phyloP scores from a whole-genome alignment of 2,113 vertebrate species.

The Passer domesticus region DNA sequence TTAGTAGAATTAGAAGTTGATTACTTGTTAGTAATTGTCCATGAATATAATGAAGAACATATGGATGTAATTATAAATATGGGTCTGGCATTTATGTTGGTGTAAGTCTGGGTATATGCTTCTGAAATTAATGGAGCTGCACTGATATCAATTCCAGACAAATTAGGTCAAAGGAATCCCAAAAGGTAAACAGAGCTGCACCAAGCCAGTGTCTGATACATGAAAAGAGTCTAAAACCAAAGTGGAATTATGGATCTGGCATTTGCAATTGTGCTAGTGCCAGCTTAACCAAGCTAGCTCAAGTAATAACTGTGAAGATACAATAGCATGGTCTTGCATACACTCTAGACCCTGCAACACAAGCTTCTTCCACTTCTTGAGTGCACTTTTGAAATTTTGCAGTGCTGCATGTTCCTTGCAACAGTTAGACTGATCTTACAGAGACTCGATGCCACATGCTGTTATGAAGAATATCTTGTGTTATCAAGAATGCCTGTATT shows the following conservation, averaged over 20 bases:
- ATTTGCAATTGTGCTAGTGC: background rate
- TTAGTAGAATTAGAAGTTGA: no score
- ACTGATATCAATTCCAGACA: background rate
- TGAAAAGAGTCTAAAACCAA: background rate
- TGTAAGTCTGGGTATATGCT: background rate
- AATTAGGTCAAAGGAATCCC: constrained; percentile 1
- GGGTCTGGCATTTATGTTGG: background rate
- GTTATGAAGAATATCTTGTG: background rate
- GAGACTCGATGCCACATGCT: background rate
- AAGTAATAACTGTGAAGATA: background rate
- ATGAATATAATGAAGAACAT: background rate
- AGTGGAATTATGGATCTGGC: background rate
- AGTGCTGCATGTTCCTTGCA: background rate
- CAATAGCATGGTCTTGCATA: background rate
- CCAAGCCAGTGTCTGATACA: background rate
- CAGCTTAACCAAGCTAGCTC: background rate
- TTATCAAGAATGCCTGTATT: background rate
- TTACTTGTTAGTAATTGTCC: no score
- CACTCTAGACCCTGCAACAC: background rate
- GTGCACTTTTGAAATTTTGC: background rate
- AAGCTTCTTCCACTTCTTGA: background rate
- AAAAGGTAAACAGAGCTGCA: background rate
- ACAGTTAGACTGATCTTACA: background rate
- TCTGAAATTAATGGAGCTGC: background rate
- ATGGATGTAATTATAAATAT: background rate